phyloP scores from a whole-genome alignment of 2,797 vertebrate species.

The Macropodus opercularis region DNA sequence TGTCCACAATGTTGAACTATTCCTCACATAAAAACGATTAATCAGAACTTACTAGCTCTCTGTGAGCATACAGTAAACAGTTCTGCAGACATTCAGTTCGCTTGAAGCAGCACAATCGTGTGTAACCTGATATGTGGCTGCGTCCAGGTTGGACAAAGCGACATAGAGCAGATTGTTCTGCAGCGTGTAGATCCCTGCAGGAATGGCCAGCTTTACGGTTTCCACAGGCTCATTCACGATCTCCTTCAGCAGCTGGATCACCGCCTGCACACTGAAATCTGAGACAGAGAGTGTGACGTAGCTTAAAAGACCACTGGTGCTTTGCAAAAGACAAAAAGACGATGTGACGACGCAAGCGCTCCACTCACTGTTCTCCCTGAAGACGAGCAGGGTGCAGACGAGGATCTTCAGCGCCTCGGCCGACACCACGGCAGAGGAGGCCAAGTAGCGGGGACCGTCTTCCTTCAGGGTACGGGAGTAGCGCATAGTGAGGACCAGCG shows the following conservation, averaged over 20 bases:
- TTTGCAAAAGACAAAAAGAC: background rate
- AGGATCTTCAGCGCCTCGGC: conserved; percentile 94
- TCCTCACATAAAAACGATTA: too few species aligned
- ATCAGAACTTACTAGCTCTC: background rate
- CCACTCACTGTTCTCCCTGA: conserved; percentile 87
- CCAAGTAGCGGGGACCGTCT: conserved; percentile 93
- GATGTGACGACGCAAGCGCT: too few species aligned
- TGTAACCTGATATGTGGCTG: conserved; percentile 95
- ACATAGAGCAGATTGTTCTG: conserved; percentile 98
- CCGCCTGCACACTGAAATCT: conserved; percentile 86
- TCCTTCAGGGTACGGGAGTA: conserved; percentile 93
- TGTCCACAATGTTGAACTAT: too few species aligned
- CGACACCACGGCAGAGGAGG: conserved; percentile 95
- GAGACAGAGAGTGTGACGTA: conserved; percentile 35
- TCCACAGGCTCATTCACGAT: conserved; percentile 91
- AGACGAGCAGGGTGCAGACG: conserved; percentile 88
- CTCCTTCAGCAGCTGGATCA: conserved; percentile 88
- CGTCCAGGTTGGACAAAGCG: conserved; percentile 96
- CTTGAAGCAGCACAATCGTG: conserved; percentile 18
- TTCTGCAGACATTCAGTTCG: background rate
- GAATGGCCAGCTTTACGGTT: conserved; percentile 93
- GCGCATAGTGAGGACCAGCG: conserved; percentile 96
- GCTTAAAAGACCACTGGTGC: too few species aligned
- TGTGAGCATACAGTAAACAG: background rate
- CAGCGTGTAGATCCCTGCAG: conserved; percentile 96